Base-by-base conservation (phyloP, 2,113 vertebrate genomes). In the Rhineura floridana region DNA sequence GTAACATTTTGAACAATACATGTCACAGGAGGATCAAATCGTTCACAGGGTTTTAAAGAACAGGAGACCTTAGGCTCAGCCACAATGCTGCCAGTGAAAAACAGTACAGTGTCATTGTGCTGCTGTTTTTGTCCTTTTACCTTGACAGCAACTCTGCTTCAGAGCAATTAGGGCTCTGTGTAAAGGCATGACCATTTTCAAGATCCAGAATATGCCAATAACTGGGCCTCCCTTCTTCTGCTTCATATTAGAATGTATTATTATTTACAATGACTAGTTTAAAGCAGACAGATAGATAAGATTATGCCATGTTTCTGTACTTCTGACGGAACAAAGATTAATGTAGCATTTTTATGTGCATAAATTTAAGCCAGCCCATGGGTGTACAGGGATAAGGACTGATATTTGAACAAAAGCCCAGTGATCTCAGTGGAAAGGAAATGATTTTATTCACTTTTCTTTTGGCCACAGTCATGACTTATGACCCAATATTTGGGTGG, bases 1-100 rank as follows among this genome's bases (percentile, higher is more conserved):
- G 33, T 91, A 91, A 83, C 23, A 12, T 92, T 90, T 84, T 75
- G 76, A 86, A 91, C 90, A 95, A 87, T 77, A 90, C 79, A 79
- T 46, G 77, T 88, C 89, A 2, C 0, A 86, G 87, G 46, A 63
- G 62, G 73, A 94, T 62, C 77, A 88, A 77, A 90, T 89, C 50
- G 48, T 91, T 83, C 88, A n/a, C 76, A 59, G 67, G 25, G 52
- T 21, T 89, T 81, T 76, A 21, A 89, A 83, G 33, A 81, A 90
- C 2, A 6, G 59, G 85, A 81, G 87, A 23, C 33, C 4, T 39
- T 91, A 85, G 44, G 92, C 44, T 83, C 82, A 87, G 89, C 33
- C 4, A 21, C 42, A 89, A 75, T 90, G 77, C n/a, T 6, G 2
- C 36, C 55, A 50, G 33, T 62, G 42, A 88, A 85, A 95, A 91